Conservation (phyloP, 2,113 vertebrate species). For the Dasypus novemcinctus region DNA sequence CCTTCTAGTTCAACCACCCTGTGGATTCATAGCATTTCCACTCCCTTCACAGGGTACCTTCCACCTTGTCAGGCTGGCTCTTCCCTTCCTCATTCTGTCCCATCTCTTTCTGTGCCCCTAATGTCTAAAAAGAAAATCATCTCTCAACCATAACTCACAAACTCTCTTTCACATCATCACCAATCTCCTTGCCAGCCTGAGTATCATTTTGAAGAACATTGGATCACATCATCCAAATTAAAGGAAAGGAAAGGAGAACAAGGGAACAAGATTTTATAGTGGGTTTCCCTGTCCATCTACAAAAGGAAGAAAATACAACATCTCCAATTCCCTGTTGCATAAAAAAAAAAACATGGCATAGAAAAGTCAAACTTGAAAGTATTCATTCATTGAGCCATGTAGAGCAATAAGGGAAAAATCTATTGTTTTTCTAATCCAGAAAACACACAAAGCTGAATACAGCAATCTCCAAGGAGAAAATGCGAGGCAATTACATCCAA, state of each 20-base stretch:
- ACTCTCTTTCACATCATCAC: not conserved
- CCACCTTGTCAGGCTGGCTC: not conserved
- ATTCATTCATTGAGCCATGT: not conserved
- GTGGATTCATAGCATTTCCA: too few species aligned
- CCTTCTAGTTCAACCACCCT: not conserved
- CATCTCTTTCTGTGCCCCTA: not conserved
- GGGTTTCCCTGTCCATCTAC: not conserved
- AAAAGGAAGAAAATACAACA: not conserved
- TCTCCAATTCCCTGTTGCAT: not conserved
- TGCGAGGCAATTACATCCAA: not conserved
- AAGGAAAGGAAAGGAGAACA: not conserved
- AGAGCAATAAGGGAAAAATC: not conserved
- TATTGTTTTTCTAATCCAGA: not conserved
- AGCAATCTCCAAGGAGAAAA: constrained; percentile 18
- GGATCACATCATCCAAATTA: not conserved
- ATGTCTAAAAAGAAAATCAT: not conserved
- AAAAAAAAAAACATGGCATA: not conserved
- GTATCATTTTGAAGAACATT: not conserved
- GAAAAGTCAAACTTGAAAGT: not conserved
- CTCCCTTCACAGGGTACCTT: not conserved
- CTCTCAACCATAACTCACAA: not conserved
- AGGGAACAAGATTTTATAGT: rapidly evolving
- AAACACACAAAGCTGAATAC: not conserved
- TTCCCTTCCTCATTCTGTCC: not conserved
- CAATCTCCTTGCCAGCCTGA: not conserved